These are phyloP conservation scores for Epinephelus moara DNA, from an alignment of 2,113 vertebrate species.

Conservation along the genomic window DNA sequence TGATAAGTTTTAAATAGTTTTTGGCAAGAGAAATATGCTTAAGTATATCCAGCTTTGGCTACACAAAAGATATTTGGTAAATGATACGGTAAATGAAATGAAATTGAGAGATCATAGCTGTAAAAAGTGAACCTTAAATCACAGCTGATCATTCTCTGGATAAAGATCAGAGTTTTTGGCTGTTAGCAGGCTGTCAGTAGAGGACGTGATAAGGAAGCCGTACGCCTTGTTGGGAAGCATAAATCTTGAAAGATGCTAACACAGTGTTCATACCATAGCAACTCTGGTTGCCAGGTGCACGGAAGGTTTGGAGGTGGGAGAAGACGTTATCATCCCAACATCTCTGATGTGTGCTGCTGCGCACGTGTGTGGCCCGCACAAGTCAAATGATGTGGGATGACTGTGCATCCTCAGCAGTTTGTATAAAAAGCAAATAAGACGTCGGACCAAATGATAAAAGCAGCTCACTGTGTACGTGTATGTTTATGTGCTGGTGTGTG, in stretches of 20 bases:
- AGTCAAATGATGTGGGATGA: constrained; percentile 62
- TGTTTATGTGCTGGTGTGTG: constrained; percentile 28
- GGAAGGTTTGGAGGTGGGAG: constrained; percentile 9
- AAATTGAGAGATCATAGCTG: background rate
- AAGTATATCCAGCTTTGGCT: too few species aligned
- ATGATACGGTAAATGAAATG: background rate
- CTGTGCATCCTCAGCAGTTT: constrained; percentile 55
- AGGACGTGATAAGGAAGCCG: constrained; percentile 8
- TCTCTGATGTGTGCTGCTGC: constrained; percentile 65
- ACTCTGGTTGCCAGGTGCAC: constrained; percentile 65
- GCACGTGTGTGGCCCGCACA: constrained; percentile 54
- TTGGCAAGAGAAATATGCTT: background rate
- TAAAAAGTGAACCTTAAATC: background rate
- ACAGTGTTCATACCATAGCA: constrained; percentile 6
- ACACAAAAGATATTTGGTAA: too few species aligned
- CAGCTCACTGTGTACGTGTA: constrained; percentile 28
- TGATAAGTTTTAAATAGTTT: background rate
- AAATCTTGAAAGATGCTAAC: constrained; percentile 40
- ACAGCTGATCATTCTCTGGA: background rate
- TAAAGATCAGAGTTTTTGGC: constrained; percentile 2
- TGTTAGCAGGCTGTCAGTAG: background rate
- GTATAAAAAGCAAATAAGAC: constrained; percentile 55
- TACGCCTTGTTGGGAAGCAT: background rate
- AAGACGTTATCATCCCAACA: constrained; percentile 14
- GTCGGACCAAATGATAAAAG: constrained; percentile 49